Percentiles rank a stretch among this genome's conserved stretches.
Conservation (phyloP, 2,888 invertebrate genomes). For the Hirtodrosophila cameraria region DNA sequence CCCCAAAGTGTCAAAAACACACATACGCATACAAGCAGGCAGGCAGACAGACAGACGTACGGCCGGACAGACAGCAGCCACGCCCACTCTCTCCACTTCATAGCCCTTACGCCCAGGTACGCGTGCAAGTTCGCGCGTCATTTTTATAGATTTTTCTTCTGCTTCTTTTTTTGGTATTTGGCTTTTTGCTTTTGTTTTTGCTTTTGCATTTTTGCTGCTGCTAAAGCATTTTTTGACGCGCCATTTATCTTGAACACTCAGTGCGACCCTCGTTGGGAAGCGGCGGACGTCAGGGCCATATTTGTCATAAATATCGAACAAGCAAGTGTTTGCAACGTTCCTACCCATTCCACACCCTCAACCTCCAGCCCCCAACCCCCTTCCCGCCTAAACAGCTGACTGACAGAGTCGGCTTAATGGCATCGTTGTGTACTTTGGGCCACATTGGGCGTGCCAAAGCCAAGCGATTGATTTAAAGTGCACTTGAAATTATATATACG, state of each 20-base stretch:
- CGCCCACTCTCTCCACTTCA: constrained; percentile 21
- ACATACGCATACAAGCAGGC: constrained; percentile 8
- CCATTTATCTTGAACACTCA: constrained; percentile 70
- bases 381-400: constrained; percentile 23
- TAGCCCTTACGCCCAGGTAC: constrained; percentile 7
- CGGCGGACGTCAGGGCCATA: constrained; percentile 45
- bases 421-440: background rate
- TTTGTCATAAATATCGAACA: constrained; percentile 75
- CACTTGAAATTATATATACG: constrained; percentile 56
- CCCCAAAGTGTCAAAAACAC: constrained; percentile 67
- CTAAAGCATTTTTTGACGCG: constrained; percentile 60
- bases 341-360: too few relatives aligned
- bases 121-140: constrained; percentile 16
- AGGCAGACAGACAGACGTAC: background rate
- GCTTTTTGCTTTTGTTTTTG: too few relatives aligned
- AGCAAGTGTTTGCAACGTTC: too few relatives aligned
- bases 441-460: constrained; percentile 33
- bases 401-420: constrained; percentile 4
- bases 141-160: constrained; percentile 53
- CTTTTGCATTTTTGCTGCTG: constrained; percentile 4
- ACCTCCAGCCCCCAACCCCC: constrained; percentile 4
- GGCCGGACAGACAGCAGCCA: constrained; percentile 24
- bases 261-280: constrained; percentile 35
- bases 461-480: constrained; percentile 72
- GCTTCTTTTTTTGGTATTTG: constrained; percentile 1